phyloP scores from a whole-genome alignment of 2,797 vertebrate species.

The Microcaecilia unicolor region DNA sequence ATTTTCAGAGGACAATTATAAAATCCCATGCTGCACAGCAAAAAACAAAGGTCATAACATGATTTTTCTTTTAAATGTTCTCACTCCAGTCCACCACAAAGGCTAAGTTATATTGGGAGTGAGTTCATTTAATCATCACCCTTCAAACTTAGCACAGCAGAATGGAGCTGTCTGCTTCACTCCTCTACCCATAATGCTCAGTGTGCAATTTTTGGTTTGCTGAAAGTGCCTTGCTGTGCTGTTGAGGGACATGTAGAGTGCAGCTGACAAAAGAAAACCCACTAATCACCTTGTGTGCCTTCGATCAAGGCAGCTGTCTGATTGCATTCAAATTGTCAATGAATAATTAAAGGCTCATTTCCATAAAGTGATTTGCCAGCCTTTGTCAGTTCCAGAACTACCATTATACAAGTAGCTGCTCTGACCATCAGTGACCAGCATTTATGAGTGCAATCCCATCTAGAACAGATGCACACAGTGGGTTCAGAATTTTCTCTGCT shows the following conservation, averaged over 20 bases:
- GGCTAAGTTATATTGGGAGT: not conserved
- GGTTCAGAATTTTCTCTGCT: too few relatives aligned
- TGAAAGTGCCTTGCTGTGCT: not conserved
- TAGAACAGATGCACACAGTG: too few relatives aligned
- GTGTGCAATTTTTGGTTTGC: constrained; percentile 11
- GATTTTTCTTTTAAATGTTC: not conserved
- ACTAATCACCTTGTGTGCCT: constrained; percentile 11
- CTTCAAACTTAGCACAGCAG: not conserved
- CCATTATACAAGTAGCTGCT: not conserved
- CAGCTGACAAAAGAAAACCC: not conserved
- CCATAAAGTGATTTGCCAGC: constrained; percentile 13
- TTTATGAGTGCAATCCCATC: not conserved
- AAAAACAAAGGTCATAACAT: not conserved
- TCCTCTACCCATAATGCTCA: not conserved
- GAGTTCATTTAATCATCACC: not conserved
- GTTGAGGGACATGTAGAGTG: not conserved
- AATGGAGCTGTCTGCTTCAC: not conserved
- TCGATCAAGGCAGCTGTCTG: constrained; percentile 14
- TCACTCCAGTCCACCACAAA: not conserved
- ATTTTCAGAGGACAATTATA: too few relatives aligned
- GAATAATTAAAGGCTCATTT: constrained; percentile 36
- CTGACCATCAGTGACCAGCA: accelerated
- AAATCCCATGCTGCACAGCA: too few relatives aligned
- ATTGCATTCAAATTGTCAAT: constrained; percentile 13
- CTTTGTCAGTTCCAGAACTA: not conserved